Percentiles rank a stretch among this genome's conserved stretches.
Evolutionary conservation across 2,113 vertebrate species (phyloP).

Genomic region (Microtus pennsylvanicus): DNA sequence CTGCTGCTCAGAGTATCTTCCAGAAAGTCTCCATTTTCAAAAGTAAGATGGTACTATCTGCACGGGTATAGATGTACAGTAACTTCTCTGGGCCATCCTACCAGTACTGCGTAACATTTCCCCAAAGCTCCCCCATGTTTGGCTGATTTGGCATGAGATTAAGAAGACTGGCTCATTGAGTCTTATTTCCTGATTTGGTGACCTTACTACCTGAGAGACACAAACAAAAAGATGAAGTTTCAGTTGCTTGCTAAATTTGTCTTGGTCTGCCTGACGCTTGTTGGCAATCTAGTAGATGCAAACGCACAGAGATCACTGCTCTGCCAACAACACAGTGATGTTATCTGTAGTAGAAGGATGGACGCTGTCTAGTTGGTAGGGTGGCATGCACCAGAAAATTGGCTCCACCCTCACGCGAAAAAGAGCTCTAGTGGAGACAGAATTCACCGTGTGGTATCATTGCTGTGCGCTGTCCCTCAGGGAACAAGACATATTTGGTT

Average conservation of each 20-base stretch:
- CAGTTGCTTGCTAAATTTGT: background rate
- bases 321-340: background rate
- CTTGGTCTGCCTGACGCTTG: background rate
- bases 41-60: background rate
- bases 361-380: background rate
- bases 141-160: background rate
- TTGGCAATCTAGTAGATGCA: background rate
- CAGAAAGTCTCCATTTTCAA: background rate
- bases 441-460: background rate
- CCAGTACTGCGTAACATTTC: background rate
- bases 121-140: background rate
- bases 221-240: background rate
- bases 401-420: background rate
- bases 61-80: fast-evolving
- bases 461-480: background rate
- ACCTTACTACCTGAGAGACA: background rate
- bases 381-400: background rate
- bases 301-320: background rate
- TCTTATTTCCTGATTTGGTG: background rate
- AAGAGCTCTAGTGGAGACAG: background rate
- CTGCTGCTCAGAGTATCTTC: background rate
- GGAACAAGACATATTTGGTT: background rate
- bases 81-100: background rate
- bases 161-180: background rate
- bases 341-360: background rate